Evolutionary conservation across 2,797 vertebrate genomes (phyloP), one percentile per base, ranked within the genome.

Genomic region (Yasuhikotakia modesta): DNA sequence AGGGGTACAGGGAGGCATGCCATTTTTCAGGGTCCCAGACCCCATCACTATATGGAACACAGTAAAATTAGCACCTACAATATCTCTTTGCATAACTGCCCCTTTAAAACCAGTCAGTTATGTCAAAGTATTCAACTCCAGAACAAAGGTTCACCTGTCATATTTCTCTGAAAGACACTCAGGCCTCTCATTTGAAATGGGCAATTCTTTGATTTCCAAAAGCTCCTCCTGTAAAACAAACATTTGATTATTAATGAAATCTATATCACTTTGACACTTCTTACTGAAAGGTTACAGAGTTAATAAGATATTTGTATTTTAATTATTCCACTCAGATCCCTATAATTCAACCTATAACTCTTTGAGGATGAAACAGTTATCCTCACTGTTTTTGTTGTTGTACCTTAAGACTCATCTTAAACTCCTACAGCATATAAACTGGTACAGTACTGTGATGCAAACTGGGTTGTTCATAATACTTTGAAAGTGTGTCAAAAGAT

Each of bases 21-120:
- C 98, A 99, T 91, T 98, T 99, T 88, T 99, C 97, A 81, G 98
- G 97, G 83, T 98, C 98, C 98, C 97, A 99, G 69, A 99, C 95
- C 1, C 97, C 97, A 87, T 99, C 97, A 85, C 98, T 99, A 70
- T 0, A 17, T 69, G 77, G 86, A 55, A 43, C 50, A 85, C 76
- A 76, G 0, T 79, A 12, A 19, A 57, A 39, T 77, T 68, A 39
- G 60, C 61, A 7, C 60, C 12, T 71, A 12, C 39, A 32, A 76
- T 0, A n/a, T 7, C 19, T 63, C 12, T 10, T 10, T 71, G 8
- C 45, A 1, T 21, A 63, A 1, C 27, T 14, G 39, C 12, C 5
- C 0, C 17, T 19, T 35, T 71, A 2, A 50, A 2, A 50, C 55
- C 13, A 71, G 35, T 39, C 35, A 39, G 35, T 35, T 50, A 63